Percentiles rank a stretch among this genome's conserved stretches.
Conservation (phyloP, 1,140 invertebrate species). For the Doryteuthis pealeii region DNA sequence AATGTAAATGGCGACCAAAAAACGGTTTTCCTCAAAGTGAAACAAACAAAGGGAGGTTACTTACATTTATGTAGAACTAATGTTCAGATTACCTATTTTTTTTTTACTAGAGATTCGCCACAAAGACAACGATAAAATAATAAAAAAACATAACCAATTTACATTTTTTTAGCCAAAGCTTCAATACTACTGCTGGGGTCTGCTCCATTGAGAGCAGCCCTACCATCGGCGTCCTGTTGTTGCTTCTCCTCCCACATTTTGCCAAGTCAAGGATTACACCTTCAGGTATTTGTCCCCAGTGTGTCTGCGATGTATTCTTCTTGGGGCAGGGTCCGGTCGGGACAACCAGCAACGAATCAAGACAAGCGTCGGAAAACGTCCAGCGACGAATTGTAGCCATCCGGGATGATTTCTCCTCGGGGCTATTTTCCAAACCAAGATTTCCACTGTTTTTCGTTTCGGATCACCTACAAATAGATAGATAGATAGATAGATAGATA, state of each 20-base stretch:
- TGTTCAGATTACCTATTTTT: too few species aligned
- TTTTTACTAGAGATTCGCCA: too few species aligned
- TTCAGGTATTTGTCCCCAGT: slow-evolving; percentile 87
- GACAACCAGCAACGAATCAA: slow-evolving; percentile 93
- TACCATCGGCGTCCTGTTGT: slow-evolving; percentile 82
- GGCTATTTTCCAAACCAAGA: slow-evolving; percentile 95
- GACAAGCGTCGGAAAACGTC: slow-evolving; percentile 89
- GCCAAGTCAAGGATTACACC: slow-evolving; percentile 88
- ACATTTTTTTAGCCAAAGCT: slow-evolving; percentile 80
- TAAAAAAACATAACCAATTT: too few species aligned
- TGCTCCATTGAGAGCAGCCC: slow-evolving; percentile 93
- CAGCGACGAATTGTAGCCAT: slow-evolving; percentile 83
- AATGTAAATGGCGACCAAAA: too few species aligned
- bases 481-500: too few species aligned
- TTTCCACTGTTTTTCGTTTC: slow-evolving; percentile 86
- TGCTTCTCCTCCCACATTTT: slow-evolving; percentile 76
- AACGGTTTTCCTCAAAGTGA: too few species aligned
- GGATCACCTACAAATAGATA: slow-evolving; percentile 76
- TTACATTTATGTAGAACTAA: too few species aligned
- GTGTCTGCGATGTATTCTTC: slow-evolving; percentile 90
- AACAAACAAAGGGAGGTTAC: too few species aligned
- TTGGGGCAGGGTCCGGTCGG: slow-evolving; percentile 90
- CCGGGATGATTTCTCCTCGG: slow-evolving; percentile 87
- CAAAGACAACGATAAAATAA: too few species aligned
- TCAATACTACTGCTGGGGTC: slow-evolving; percentile 95